phyloP scores from a whole-genome alignment of 2,797 vertebrate species.

The Tragopan temminckii region DNA sequence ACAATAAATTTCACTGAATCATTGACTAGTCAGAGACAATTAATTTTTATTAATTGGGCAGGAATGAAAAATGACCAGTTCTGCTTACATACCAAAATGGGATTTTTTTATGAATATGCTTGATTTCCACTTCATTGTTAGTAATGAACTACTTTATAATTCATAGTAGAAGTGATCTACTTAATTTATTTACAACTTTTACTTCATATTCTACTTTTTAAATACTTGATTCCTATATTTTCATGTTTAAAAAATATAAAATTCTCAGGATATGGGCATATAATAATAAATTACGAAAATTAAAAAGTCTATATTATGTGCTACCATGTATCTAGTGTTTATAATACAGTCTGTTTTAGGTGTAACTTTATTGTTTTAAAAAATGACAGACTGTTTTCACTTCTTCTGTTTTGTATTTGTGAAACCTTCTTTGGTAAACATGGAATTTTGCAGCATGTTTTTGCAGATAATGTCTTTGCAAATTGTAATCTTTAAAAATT shows the following conservation, averaged over 20 bases:
- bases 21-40: conserved; percentile 4
- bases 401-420: too few species aligned
- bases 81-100: neutral
- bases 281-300: neutral
- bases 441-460: too few species aligned
- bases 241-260: neutral
- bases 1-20: neutral
- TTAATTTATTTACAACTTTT: neutral
- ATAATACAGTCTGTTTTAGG: too few species aligned
- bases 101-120: neutral
- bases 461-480: too few species aligned
- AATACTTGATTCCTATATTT: neutral
- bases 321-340: too few species aligned
- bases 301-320: too few species aligned
- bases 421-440: too few species aligned
- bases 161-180: neutral
- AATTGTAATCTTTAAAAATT: too few species aligned
- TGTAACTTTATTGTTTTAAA: too few species aligned
- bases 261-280: neutral
- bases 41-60: neutral
- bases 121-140: neutral
- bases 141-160: neutral
- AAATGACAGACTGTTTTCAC: too few species aligned
- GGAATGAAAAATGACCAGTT: neutral
- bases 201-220: neutral